phyloP scores from a whole-genome alignment of 2,888 invertebrate genomes.

The Magallana nippona region DNA sequence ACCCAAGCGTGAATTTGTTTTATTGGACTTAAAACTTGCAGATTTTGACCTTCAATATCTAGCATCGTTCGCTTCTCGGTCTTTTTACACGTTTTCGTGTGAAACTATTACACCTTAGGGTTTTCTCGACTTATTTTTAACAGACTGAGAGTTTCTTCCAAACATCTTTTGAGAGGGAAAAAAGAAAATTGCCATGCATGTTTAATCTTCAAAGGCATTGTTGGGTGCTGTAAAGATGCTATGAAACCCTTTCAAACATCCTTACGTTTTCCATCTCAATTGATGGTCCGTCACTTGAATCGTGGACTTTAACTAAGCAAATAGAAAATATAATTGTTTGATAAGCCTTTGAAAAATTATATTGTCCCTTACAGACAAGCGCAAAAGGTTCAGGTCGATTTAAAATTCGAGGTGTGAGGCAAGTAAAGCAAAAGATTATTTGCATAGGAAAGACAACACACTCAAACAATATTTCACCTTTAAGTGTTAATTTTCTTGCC shows the following conservation, averaged over 20 bases:
- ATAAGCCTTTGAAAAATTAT: conserved; percentile 33
- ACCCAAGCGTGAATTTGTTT: background rate
- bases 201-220: conserved; percentile 18
- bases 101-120: conserved; percentile 6
- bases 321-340: conserved; percentile 30
- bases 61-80: background rate
- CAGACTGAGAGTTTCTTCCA: background rate
- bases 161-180: background rate
- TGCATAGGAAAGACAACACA: conserved; percentile 28
- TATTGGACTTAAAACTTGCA: background rate
- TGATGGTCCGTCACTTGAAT: conserved; percentile 11
- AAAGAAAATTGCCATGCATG: conserved; percentile 9
- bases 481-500: conserved; percentile 27
- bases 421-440: conserved; percentile 16
- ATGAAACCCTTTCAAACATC: background rate
- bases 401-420: conserved; percentile 33
- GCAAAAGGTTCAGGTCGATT: conserved; percentile 29
- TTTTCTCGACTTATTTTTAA: background rate
- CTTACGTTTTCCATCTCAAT: background rate
- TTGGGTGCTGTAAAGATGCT: conserved; percentile 18
- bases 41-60: background rate
- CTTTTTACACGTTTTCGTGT: conserved; percentile 26
- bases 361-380: conserved; percentile 17
- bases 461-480: conserved; percentile 29
- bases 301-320: conserved; percentile 7